Conservation (phyloP, 1,140 invertebrate species). For the Cydia splendana region DNA sequence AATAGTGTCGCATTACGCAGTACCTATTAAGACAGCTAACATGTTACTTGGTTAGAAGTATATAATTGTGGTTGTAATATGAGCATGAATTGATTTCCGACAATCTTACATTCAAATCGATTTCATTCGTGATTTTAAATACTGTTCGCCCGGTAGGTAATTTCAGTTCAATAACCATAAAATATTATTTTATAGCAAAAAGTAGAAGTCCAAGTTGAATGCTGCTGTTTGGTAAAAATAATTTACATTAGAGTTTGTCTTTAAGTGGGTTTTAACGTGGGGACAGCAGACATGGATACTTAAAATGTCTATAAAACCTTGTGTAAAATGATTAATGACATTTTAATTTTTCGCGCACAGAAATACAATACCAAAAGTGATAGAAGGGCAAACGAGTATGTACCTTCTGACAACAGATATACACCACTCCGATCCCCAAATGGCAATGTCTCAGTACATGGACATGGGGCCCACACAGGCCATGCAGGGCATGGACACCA, state of each 20-base stretch:
- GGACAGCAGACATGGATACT: background rate
- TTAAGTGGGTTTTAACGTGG: background rate
- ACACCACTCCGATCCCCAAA: constrained; percentile 72
- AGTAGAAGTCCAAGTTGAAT: background rate
- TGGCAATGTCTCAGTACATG: constrained; percentile 70
- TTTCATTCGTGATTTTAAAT: background rate
- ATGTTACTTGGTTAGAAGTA: background rate
- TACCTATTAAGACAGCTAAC: background rate
- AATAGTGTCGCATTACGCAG: background rate
- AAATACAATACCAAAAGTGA: constrained; percentile 73
- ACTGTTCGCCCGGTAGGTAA: background rate
- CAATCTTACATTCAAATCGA: background rate
- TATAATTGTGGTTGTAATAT: background rate
- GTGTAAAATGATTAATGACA: constrained; percentile 26
- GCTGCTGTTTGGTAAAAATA: background rate
- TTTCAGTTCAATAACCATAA: background rate
- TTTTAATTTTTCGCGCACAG: constrained; percentile 50
- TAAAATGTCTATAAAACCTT: background rate
- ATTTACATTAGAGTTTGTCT: background rate
- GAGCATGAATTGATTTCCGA: background rate
- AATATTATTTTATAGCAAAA: background rate
- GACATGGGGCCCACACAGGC: constrained; percentile 83
- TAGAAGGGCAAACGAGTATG: constrained; percentile 77
- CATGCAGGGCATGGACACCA: constrained; percentile 83
- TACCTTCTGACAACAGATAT: constrained; percentile 70